Evolutionary conservation across 2,888 invertebrate genomes (phyloP).

Genomic region (Timema cristinae): DNA sequence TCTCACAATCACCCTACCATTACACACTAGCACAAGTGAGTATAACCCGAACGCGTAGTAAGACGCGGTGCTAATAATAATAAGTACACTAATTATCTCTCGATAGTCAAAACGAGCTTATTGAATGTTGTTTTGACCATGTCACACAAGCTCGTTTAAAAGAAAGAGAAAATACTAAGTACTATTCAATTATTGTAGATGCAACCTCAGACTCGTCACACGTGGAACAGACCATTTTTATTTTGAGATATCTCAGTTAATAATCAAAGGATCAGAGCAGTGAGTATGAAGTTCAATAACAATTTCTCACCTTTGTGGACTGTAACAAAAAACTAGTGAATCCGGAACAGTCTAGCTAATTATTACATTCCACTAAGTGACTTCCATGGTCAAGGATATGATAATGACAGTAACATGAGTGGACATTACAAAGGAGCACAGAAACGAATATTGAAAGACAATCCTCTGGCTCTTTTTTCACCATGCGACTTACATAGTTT

Average conservation of each 20-base stretch:
- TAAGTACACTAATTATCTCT: constrained; percentile 1
- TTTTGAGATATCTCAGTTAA: no score
- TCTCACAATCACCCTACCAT: no score
- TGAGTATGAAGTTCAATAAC: no score
- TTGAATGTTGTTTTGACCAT: neutral
- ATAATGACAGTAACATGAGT: constrained; percentile 12
- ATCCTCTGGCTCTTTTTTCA: neutral
- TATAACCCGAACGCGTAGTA: no score
- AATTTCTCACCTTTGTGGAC: no score
- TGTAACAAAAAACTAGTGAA: neutral
- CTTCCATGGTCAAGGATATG: constrained; percentile 14
- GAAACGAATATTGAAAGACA: neutral
- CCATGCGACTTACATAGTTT: neutral
- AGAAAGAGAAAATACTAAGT: no score
- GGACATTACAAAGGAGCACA: constrained; percentile 11
- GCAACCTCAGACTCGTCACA: no score
- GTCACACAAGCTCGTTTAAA: neutral
- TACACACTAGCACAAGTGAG: no score
- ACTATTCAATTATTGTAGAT: no score
- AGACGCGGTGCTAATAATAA: no score
- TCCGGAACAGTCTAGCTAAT: neutral
- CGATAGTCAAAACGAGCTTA: neutral
- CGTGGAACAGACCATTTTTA: no score
- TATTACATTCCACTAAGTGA: constrained; percentile 3
- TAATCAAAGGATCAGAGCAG: no score